Evolutionary conservation across 1,140 invertebrate genomes (phyloP).

Genomic region (Planococcus citri): DNA sequence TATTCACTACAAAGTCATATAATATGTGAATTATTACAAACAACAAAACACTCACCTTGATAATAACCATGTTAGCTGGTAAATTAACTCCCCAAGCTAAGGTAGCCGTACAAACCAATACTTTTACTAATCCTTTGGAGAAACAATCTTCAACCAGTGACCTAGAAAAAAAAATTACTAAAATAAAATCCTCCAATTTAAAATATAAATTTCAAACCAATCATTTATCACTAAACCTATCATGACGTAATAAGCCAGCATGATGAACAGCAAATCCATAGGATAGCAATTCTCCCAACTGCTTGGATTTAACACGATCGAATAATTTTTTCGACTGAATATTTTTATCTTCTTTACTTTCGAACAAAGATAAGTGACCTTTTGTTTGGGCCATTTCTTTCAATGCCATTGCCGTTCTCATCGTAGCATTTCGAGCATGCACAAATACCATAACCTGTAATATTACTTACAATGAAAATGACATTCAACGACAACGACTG

Average conservation of each 20-base stretch:
- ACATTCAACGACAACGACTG: too few relatives aligned
- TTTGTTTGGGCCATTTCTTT: constrained; percentile 63
- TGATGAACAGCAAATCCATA: constrained; percentile 91
- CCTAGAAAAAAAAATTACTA: constrained; percentile 35
- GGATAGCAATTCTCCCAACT: constrained; percentile 66
- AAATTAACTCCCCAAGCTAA: constrained; percentile 99
- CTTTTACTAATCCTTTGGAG: constrained; percentile 74
- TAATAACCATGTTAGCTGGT: constrained; percentile 94
- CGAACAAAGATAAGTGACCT: constrained; percentile 52
- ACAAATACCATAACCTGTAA: constrained; percentile 94
- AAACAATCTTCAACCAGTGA: constrained; percentile 82
- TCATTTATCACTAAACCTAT: constrained; percentile 42
- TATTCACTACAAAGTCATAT: constrained; percentile 9
- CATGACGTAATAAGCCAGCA: constrained; percentile 80
- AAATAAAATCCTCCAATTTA: too few relatives aligned
- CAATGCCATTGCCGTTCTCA: constrained; percentile 66
- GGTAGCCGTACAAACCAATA: constrained; percentile 93
- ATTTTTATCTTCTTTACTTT: constrained; percentile 44
- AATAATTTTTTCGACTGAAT: constrained; percentile 50
- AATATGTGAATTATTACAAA: neutral
- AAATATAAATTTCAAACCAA: neutral
- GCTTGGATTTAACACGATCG: constrained; percentile 56
- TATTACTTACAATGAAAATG: constrained; percentile 12
- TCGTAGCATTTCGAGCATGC: constrained; percentile 91
- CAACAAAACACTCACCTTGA: constrained; percentile 49